Conservation (phyloP, 2,113 vertebrate genomes). For the Dasypus novemcinctus region DNA sequence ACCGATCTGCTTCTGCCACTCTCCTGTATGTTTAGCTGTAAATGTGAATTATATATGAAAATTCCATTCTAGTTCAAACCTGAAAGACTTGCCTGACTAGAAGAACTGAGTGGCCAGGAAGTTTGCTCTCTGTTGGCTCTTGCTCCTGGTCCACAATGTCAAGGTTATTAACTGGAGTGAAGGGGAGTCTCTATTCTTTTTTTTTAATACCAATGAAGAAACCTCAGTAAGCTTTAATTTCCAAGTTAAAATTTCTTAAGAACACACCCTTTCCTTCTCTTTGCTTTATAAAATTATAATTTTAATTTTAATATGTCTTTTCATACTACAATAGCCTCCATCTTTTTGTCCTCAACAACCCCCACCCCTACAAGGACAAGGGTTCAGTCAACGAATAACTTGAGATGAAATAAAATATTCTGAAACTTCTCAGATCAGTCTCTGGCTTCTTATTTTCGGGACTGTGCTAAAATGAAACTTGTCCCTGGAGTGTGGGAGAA, state of each 20-base stretch:
- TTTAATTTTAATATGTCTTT: background rate
- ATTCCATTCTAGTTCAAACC: background rate
- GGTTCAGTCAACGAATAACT: constrained; percentile 45
- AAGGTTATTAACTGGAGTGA: background rate
- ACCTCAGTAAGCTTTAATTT: background rate
- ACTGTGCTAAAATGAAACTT: constrained; percentile 43
- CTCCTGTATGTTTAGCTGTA: background rate
- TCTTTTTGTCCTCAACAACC: background rate
- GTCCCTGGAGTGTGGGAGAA: constrained; percentile 55
- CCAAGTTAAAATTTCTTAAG: background rate
- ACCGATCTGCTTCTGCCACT: background rate
- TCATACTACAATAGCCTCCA: background rate
- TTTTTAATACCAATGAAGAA: background rate
- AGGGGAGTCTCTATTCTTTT: background rate
- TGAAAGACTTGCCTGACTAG: background rate
- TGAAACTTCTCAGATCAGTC: background rate
- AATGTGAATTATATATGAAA: background rate
- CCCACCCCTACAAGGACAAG: background rate
- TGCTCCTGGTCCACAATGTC: background rate
- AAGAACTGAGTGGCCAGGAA: background rate
- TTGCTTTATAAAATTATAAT: background rate
- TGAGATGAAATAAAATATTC: constrained; percentile 50
- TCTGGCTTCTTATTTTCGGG: constrained; percentile 61
- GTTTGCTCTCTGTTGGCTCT: background rate
- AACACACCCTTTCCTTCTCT: background rate